Conservation (phyloP, 1,140 invertebrate genomes). For the Drosophila nebulosa region DNA sequence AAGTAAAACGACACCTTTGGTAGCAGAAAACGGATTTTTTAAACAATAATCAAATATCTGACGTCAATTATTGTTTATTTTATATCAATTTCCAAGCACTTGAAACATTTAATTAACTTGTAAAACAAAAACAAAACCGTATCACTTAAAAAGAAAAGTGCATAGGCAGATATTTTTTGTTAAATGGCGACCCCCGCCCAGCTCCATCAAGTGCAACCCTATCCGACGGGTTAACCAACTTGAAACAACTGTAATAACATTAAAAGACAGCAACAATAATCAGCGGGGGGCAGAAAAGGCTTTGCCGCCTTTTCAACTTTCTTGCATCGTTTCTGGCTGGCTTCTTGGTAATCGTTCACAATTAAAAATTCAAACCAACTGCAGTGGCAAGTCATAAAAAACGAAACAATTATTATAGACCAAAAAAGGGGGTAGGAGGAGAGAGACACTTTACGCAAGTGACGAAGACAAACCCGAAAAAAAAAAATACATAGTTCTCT, state of each 20-base stretch:
- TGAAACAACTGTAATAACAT: slow-evolving; percentile 42
- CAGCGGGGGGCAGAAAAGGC: background rate
- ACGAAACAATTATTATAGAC: slow-evolving; percentile 51
- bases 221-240: background rate
- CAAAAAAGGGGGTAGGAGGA: slow-evolving; percentile 16
- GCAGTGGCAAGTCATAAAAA: slow-evolving; percentile 69
- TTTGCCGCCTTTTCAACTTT: slow-evolving; percentile 5
- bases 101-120: slow-evolving; percentile 18
- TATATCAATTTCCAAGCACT: slow-evolving; percentile 9
- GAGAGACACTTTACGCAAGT: slow-evolving; percentile 69
- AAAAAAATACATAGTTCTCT: slow-evolving; percentile 18
- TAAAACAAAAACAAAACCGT: slow-evolving; percentile 9
- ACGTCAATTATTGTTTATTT: too few relatives aligned
- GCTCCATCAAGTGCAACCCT: too few relatives aligned
- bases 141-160: slow-evolving; percentile 4
- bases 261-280: background rate
- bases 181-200: background rate
- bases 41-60: too few relatives aligned
- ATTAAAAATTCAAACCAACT: slow-evolving; percentile 69
- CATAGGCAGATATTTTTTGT: slow-evolving; percentile 19
- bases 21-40: too few relatives aligned
- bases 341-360: slow-evolving; percentile 58
- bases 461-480: slow-evolving; percentile 45
- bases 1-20: too few relatives aligned
- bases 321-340: slow-evolving; percentile 21